These are phyloP conservation scores for Apotomis betuletana DNA, from an alignment of 2,888 invertebrate genomes.

Conservation along the genomic window DNA sequence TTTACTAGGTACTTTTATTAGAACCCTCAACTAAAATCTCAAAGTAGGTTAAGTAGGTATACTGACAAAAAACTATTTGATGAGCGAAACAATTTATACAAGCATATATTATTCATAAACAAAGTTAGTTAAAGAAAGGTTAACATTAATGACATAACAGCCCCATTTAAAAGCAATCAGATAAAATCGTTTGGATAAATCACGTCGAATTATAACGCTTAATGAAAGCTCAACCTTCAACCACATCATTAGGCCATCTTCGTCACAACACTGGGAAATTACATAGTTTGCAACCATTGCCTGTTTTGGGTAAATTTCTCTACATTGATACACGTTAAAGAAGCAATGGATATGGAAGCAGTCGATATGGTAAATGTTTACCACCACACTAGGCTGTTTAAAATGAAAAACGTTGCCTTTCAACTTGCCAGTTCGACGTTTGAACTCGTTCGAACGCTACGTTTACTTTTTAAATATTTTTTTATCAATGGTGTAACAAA, in stretches of 20 bases:
- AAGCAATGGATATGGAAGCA: not conserved
- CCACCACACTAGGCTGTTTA: slow-evolving; percentile 53
- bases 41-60: no score
- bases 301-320: not conserved
- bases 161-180: slow-evolving; percentile 29
- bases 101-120: not conserved
- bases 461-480: slow-evolving; percentile 39
- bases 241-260: slow-evolving; percentile 25
- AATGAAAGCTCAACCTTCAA: slow-evolving; percentile 39
- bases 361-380: slow-evolving; percentile 13
- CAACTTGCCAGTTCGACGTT: slow-evolving; percentile 60
- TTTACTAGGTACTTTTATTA: no score
- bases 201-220: slow-evolving; percentile 24
- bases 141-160: slow-evolving; percentile 22
- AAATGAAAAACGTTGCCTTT: slow-evolving; percentile 57
- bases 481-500: slow-evolving; percentile 36
- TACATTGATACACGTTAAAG: not conserved
- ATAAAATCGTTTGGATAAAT: slow-evolving; percentile 31
- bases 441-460: slow-evolving; percentile 43
- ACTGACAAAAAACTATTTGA: no score
- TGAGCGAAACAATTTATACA: not conserved
- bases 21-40: no score
- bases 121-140: slow-evolving; percentile 16
- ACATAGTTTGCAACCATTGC: slow-evolving; percentile 12
- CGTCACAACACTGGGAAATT: not conserved